Conservation (phyloP, 2,113 vertebrate genomes). For the Uria lomvia region DNA sequence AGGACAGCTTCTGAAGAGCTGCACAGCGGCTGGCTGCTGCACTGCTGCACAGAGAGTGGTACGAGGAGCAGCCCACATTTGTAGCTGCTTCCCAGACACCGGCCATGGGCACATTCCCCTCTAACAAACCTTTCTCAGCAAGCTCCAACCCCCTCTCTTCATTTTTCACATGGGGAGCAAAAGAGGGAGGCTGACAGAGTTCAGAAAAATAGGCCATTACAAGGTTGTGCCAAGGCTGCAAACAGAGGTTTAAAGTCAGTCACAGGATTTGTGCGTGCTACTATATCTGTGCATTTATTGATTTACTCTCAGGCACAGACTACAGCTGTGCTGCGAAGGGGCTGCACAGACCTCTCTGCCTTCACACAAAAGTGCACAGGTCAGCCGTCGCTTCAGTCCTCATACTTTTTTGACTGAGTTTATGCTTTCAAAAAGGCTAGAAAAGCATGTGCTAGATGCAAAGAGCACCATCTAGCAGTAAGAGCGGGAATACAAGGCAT, state of each 20-base stretch:
- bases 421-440: background rate
- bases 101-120: background rate
- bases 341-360: background rate
- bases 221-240: background rate
- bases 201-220: background rate
- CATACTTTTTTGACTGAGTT: background rate
- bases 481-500: background rate
- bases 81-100: background rate
- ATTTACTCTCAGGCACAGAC: background rate
- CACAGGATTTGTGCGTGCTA: background rate
- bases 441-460: background rate
- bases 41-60: fast-evolving
- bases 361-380: background rate
- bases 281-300: background rate
- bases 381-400: background rate
- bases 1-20: background rate
- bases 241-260: background rate
- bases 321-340: background rate
- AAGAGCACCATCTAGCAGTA: background rate
- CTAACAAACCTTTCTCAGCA: background rate
- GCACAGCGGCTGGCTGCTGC: background rate
- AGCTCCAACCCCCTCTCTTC: background rate
- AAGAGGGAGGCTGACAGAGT: background rate
- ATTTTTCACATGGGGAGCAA: background rate
- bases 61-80: fast-evolving